phyloP scores from a whole-genome alignment of 2,797 vertebrate species.

The Acomys russatus region DNA sequence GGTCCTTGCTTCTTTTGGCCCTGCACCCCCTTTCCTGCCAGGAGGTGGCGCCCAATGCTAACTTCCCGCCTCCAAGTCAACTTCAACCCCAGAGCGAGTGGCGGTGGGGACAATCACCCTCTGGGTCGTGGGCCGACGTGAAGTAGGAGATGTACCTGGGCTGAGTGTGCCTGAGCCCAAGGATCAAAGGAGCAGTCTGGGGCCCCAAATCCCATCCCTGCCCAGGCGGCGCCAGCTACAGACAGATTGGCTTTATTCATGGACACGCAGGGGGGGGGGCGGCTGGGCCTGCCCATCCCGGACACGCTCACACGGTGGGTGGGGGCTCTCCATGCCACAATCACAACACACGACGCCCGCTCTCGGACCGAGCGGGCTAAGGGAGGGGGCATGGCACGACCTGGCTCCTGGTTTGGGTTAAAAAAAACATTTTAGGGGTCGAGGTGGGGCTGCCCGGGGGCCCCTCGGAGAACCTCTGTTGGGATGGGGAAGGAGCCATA shows the following conservation, averaged over 20 bases:
- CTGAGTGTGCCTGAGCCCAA: not conserved
- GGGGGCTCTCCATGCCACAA: conserved; percentile 89
- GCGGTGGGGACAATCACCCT: not conserved
- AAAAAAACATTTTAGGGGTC: conserved; percentile 51
- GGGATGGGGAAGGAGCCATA: conserved; percentile 39
- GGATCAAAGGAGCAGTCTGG: not conserved
- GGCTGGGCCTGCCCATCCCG: conserved; percentile 84
- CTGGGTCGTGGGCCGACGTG: not conserved
- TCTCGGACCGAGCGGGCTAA: conserved; percentile 74
- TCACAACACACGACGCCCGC: conserved; percentile 87
- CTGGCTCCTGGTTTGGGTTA: conserved; percentile 80
- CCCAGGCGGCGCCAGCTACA: conserved; percentile 79
- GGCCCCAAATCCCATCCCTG: conserved; percentile 14
- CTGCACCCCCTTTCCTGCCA: not conserved
- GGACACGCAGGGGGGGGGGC: conserved; percentile 82
- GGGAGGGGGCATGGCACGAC: conserved; percentile 76
- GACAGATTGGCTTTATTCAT: conserved; percentile 91
- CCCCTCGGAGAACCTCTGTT: conserved; percentile 54
- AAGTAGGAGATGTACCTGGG: not conserved
- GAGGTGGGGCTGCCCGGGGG: conserved; percentile 27
- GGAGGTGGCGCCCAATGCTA: conserved; percentile 66
- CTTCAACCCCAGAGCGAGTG: not conserved
- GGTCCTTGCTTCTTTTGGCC: not conserved
- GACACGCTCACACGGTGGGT: conserved; percentile 87
- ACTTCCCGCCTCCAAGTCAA: not conserved